phyloP scores from a whole-genome alignment of 1,140 invertebrate genomes.

The Steinernema khuongi region DNA sequence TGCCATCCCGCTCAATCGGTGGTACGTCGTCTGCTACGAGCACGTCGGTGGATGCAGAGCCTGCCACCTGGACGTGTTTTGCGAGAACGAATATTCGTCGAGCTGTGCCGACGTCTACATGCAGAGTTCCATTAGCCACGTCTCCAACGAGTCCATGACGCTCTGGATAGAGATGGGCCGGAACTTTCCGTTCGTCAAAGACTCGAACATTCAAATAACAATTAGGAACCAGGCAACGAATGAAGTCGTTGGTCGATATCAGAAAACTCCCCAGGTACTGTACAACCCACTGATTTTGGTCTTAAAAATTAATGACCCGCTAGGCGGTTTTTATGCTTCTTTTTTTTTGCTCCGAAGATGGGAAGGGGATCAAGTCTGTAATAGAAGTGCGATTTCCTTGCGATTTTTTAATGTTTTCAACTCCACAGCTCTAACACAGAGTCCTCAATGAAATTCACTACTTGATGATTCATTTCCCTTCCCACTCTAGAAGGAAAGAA shows the following conservation, averaged over 20 bases:
- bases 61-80: constrained; percentile 1
- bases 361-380: too few species aligned
- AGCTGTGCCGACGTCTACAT: constrained; percentile 2
- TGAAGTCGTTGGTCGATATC: not conserved
- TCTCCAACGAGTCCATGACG: not conserved
- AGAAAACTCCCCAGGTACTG: not conserved
- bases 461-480: too few species aligned
- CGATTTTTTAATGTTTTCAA: too few species aligned
- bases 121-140: not conserved
- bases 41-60: not conserved
- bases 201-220: not conserved
- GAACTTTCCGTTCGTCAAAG: not conserved
- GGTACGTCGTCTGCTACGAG: not conserved
- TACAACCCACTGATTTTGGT: too few species aligned
- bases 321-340: too few species aligned
- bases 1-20: not conserved
- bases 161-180: constrained; percentile 2
- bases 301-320: too few species aligned
- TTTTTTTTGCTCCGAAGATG: too few species aligned
- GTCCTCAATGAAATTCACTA: too few species aligned
- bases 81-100: constrained; percentile 8
- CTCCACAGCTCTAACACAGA: too few species aligned
- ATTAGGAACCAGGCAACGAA: not conserved
- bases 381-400: too few species aligned
- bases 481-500: too few species aligned